These are phyloP conservation scores for Gryllus longicercus DNA, from an alignment of 2,888 invertebrate species.

Conservation along the genomic window DNA sequence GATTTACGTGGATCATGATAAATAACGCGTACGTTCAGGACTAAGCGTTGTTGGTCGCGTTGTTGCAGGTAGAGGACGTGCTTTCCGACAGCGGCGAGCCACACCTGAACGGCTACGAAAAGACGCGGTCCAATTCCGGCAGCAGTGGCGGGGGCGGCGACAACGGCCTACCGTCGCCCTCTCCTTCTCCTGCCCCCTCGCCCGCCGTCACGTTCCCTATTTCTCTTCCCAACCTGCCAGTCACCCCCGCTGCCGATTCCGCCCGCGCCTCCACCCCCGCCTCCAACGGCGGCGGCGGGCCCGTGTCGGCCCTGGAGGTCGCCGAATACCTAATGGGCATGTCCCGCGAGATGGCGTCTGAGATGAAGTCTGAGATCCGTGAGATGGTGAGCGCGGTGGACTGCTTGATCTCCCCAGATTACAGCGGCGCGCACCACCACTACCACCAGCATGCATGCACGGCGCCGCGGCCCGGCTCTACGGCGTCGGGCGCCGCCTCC, in stretches of 20 bases:
- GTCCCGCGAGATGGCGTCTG: constrained; percentile 73
- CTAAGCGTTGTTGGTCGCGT: too few relatives aligned
- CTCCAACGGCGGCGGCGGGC: constrained; percentile 54
- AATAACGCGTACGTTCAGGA: too few relatives aligned
- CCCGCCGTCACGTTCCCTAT: neutral
- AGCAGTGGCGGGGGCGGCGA: neutral
- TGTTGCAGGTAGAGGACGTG: constrained; percentile 57
- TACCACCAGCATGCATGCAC: neutral
- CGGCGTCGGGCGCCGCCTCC: neutral
- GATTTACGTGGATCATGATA: too few relatives aligned
- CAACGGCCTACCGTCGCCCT: neutral
- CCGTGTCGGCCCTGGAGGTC: constrained; percentile 70
- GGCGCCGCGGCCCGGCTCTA: neutral
- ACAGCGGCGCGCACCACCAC: neutral
- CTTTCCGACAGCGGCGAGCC: constrained; percentile 55
- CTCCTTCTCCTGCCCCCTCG: neutral
- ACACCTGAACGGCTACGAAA: neutral
- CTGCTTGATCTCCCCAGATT: constrained; percentile 60
- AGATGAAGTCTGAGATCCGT: constrained; percentile 73
- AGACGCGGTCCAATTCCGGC: neutral
- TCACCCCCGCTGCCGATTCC: neutral
- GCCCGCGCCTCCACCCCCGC: neutral
- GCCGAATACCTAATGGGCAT: constrained; percentile 75
- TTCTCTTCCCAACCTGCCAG: neutral
- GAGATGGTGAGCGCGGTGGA: constrained; percentile 70